Conservation (phyloP, 2,797 vertebrate genomes). For the Rhinichthys osculus region DNA sequence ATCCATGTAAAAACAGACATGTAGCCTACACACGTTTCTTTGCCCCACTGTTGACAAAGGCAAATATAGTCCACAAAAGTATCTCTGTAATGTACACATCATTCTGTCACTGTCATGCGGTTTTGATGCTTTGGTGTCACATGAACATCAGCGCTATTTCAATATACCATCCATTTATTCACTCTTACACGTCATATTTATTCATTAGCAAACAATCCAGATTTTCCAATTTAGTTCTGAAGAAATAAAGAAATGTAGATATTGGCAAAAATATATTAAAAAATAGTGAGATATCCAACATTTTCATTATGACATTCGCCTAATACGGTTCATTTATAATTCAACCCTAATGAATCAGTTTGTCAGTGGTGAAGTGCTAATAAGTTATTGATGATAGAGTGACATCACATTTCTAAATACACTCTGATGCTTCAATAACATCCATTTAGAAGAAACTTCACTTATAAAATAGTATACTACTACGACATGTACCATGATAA, state of each 20-base stretch:
- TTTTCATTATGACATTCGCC: not conserved
- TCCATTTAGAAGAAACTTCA: not conserved
- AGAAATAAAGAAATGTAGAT: not conserved
- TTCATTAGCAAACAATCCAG: not conserved
- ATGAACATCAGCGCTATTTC: not conserved
- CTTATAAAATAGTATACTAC: not conserved
- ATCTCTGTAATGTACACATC: constrained; percentile 1
- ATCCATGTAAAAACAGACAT: not conserved
- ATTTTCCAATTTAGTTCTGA: not conserved
- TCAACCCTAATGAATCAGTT: constrained; percentile 37
- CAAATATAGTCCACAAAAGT: not conserved
- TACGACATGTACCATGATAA: not conserved
- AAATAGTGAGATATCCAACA: not conserved
- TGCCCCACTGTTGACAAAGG: not conserved
- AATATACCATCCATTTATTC: not conserved
- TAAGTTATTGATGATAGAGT: constrained; percentile 21
- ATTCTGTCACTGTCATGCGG: not conserved
- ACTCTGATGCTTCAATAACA: not conserved
- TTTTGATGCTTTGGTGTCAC: not conserved
- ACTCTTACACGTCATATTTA: not conserved
- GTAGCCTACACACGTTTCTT: not conserved
- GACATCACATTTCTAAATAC: constrained; percentile 33
- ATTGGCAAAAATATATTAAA: not conserved
- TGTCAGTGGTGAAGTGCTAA: constrained; percentile 33
- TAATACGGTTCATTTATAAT: constrained; percentile 29